phyloP scores from a whole-genome alignment of 2,113 vertebrate species.

The Axis porcinus region DNA sequence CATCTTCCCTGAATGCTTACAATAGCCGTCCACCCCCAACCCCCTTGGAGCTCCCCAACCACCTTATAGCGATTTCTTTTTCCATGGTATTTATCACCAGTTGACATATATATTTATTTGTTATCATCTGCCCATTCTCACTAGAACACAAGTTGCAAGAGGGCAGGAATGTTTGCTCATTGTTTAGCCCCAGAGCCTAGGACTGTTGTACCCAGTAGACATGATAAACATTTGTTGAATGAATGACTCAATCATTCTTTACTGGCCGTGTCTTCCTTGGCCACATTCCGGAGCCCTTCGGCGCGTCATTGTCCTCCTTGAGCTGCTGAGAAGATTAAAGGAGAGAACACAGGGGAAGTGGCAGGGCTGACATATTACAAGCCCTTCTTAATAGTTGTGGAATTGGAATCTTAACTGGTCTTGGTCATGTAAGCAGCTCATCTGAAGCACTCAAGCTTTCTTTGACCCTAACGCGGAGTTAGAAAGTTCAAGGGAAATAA shows the following conservation, averaged over 20 bases:
- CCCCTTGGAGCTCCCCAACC: neutral
- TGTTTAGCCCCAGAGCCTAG: neutral
- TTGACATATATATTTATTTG: neutral
- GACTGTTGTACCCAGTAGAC: neutral
- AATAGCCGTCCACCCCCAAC: neutral
- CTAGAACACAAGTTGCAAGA: neutral
- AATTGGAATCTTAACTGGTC: neutral
- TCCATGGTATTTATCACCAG: neutral
- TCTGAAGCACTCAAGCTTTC: neutral
- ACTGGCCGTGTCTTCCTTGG: neutral
- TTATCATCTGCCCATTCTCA: neutral
- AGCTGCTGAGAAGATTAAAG: neutral
- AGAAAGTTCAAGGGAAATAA: neutral
- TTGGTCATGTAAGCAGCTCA: neutral
- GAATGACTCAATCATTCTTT: neutral
- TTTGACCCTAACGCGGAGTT: neutral
- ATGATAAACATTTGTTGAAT: neutral
- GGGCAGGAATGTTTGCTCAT: neutral
- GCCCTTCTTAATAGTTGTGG: neutral
- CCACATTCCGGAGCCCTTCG: neutral
- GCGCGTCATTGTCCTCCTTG: neutral
- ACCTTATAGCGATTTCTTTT: neutral
- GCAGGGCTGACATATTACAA: neutral
- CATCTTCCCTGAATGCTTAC: neutral
- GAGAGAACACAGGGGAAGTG: neutral